Percentiles rank a stretch among this genome's conserved stretches.
These are phyloP conservation scores for Caenorhabditis parvicauda DNA, from an alignment of 2,888 invertebrate species.

Conservation along the genomic window DNA sequence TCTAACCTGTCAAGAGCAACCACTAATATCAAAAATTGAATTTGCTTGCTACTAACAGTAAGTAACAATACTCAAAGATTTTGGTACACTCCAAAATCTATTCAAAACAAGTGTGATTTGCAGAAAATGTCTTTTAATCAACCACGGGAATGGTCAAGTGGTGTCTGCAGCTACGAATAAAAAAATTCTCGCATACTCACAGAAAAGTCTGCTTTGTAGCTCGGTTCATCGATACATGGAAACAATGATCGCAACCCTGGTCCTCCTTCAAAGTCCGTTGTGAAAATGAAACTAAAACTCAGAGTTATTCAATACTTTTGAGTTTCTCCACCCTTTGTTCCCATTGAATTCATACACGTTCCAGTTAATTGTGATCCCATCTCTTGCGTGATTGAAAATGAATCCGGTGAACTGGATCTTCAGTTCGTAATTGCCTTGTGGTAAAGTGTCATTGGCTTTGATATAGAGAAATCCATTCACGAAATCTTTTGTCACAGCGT, in stretches of 20 bases:
- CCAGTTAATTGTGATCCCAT: constrained; percentile 23
- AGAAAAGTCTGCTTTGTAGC: constrained; percentile 28
- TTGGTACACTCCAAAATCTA: no score
- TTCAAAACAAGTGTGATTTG: no score
- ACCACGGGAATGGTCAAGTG: no score
- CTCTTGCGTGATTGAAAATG: constrained; percentile 26
- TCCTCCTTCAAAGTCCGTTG: constrained; percentile 37
- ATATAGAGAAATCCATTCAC: constrained; percentile 14
- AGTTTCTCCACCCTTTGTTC: constrained; percentile 10
- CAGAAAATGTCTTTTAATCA: no score
- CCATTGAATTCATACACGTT: constrained; percentile 17
- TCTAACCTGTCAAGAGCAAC: no score
- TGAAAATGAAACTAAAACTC: constrained; percentile 26
- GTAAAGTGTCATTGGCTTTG: constrained; percentile 2
- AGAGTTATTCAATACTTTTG: not conserved
- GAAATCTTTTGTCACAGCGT: constrained; percentile 12
- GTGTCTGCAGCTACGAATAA: no score
- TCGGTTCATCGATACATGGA: constrained; percentile 42
- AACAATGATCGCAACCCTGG: constrained; percentile 26
- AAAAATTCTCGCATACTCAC: constrained; percentile 5
- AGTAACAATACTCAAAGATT: no score
- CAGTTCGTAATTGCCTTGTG: constrained; percentile 9
- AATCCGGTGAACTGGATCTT: constrained; percentile 20
- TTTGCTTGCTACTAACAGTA: no score
- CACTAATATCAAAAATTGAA: no score